These are phyloP conservation scores for Formicarius rufipectus DNA, from an alignment of 2,113 vertebrate genomes.

Conservation along the genomic window DNA sequence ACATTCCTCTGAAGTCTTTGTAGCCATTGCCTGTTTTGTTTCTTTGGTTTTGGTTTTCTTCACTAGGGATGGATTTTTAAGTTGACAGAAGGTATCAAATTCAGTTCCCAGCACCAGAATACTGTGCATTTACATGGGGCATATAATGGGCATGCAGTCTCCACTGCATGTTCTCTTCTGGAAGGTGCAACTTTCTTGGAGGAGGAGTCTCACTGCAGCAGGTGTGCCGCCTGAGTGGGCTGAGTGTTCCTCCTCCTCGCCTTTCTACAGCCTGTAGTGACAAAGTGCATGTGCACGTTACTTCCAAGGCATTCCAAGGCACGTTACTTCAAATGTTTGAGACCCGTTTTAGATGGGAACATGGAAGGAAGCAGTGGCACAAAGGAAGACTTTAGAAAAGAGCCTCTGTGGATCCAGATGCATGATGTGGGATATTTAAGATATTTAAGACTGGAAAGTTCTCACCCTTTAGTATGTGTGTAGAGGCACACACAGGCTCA, in stretches of 20 bases:
- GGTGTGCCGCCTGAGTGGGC: rapidly evolving
- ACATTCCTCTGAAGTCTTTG: background rate
- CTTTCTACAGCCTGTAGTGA: background rate
- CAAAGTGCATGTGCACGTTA: background rate
- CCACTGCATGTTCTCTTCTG: background rate
- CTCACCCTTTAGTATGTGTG: rapidly evolving
- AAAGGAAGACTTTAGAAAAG: background rate
- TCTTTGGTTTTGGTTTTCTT: constrained; percentile 22
- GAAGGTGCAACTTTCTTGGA: background rate
- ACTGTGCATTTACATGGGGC: rapidly evolving
- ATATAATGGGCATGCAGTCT: rapidly evolving
- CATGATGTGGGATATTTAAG: background rate
- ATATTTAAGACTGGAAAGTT: background rate
- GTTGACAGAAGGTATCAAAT: background rate
- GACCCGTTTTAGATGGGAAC: background rate
- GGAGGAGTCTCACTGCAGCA: background rate
- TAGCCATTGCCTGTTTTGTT: background rate
- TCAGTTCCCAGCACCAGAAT: background rate
- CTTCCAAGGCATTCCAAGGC: background rate
- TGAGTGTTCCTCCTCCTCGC: background rate
- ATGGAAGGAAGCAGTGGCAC: background rate
- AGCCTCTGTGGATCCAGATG: background rate
- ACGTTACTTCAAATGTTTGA: background rate
- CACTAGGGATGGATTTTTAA: background rate
- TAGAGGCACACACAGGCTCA: background rate